phyloP scores from a whole-genome alignment of 2,797 vertebrate genomes.

The Sebastes jordani region DNA sequence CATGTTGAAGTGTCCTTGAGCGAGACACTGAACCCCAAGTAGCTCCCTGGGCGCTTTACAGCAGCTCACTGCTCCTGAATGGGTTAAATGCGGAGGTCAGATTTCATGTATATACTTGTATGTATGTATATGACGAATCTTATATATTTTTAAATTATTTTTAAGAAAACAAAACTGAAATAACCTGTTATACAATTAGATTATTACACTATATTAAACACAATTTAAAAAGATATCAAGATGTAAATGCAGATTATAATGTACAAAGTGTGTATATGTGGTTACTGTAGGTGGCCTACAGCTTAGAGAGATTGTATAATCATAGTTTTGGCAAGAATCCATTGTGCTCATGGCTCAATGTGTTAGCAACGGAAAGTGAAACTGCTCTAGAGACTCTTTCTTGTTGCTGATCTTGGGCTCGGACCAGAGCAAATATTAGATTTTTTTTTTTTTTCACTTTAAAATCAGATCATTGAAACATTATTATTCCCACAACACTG shows the following conservation, averaged over 20 bases:
- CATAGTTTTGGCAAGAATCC: conserved; percentile 13
- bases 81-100: no score
- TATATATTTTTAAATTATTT: no score
- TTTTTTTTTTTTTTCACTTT: neutral
- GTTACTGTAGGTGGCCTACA: neutral
- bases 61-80: no score
- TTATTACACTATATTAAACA: neutral
- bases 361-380: conserved; percentile 9
- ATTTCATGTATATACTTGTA: no score
- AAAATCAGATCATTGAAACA: conserved; percentile 13
- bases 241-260: neutral
- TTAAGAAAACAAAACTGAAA: neutral
- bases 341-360: neutral
- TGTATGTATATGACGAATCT: no score
- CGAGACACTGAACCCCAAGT: no score
- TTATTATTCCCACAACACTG: conserved; percentile 6
- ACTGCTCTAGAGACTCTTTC: neutral
- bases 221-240: neutral
- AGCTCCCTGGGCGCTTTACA: no score
- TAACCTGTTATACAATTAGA: neutral
- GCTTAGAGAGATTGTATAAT: neutral
- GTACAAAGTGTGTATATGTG: neutral
- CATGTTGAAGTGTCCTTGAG: no score
- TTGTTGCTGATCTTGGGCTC: neutral
- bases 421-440: neutral